Evolutionary conservation across 2,888 invertebrate genomes (phyloP).

Genomic region (Luffia ferchaultella): DNA sequence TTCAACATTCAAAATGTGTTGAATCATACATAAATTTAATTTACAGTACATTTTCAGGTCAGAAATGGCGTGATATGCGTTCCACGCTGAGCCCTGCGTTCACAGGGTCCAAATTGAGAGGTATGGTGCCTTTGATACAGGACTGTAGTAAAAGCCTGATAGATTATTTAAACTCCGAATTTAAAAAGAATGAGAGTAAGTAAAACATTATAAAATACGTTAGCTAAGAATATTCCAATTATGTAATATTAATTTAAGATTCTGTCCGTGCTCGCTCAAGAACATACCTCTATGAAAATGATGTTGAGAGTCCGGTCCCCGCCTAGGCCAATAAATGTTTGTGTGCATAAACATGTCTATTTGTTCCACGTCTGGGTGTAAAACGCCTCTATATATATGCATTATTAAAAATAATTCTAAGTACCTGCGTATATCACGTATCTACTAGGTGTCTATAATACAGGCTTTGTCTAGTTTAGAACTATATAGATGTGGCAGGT

Average conservation of each 20-base stretch:
- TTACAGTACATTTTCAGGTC: slow-evolving; percentile 21
- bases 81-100: slow-evolving; percentile 56
- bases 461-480: no score
- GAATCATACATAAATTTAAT: neutral
- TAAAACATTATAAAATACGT: neutral
- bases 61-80: slow-evolving; percentile 41
- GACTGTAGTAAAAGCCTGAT: slow-evolving; percentile 36
- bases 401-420: neutral
- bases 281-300: no score
- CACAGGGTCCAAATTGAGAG: slow-evolving; percentile 63
- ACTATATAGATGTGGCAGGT: no score
- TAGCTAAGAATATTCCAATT: neutral
- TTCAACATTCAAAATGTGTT: neutral
- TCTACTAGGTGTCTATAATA: no score
- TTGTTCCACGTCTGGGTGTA: no score
- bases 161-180: neutral
- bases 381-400: no score
- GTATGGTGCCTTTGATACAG: no score
- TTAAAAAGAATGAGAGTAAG: neutral
- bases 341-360: no score
- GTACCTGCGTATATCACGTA: neutral
- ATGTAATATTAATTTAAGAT: no score
- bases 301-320: neutral
- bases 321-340: neutral
- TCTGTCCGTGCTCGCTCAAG: no score